Percentiles rank a stretch among this genome's conserved stretches.
These are phyloP conservation scores for Zaprionus capensis DNA, from an alignment of 1,140 invertebrate species.

Conservation along the genomic window DNA sequence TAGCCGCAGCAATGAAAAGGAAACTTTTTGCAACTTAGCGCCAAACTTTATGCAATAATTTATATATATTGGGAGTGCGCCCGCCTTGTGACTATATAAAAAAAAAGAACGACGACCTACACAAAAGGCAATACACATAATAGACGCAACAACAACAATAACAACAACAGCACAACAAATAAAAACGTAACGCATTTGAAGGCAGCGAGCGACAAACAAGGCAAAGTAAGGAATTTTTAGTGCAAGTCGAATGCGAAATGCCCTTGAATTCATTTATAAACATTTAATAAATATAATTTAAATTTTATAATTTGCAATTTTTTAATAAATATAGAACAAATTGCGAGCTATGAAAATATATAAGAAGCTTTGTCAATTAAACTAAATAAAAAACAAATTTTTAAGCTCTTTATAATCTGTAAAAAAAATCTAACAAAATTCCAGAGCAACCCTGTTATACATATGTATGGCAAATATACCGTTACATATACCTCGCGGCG, in stretches of 20 bases:
- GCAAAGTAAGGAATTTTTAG: background rate
- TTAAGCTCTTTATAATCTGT: background rate
- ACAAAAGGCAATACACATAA: slow-evolving; percentile 74
- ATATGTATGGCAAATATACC: slow-evolving; percentile 16
- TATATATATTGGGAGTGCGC: slow-evolving; percentile 75
- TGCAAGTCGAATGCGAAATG: slow-evolving; percentile 5
- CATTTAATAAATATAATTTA: too few species aligned
- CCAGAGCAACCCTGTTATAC: background rate
- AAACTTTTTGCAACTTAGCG: slow-evolving; percentile 84
- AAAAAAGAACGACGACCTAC: slow-evolving; percentile 55
- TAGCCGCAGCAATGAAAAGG: slow-evolving; percentile 76
- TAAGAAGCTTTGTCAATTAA: background rate
- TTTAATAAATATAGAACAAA: too few species aligned
- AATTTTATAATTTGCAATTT: too few species aligned
- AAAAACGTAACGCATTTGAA: slow-evolving; percentile 52
- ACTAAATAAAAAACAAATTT: background rate
- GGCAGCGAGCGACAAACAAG: slow-evolving; percentile 23
- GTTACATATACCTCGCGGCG: slow-evolving; percentile 39
- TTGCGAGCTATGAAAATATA: too few species aligned
- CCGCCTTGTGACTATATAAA: slow-evolving; percentile 32
- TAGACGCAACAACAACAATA: slow-evolving; percentile 49
- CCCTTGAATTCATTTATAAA: background rate
- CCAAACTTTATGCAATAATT: slow-evolving; percentile 84
- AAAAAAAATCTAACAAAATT: slow-evolving; percentile 9
- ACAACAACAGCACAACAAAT: slow-evolving; percentile 36